Percentiles rank a stretch among this genome's conserved stretches.
phyloP scores from a whole-genome alignment of 2,113 vertebrate genomes.

The Fulica atra region DNA sequence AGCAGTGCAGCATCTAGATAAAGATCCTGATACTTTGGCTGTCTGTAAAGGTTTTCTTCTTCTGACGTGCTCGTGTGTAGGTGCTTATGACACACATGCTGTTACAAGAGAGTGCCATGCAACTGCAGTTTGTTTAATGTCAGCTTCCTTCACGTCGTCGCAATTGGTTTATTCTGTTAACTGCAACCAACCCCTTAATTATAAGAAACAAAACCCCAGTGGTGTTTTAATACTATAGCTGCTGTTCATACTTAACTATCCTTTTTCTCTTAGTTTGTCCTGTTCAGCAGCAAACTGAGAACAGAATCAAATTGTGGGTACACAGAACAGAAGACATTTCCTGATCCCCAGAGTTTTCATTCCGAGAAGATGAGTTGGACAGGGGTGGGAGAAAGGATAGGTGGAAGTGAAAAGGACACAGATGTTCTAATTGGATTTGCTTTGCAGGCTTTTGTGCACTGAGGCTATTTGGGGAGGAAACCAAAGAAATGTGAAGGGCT shows the following conservation, averaged over 20 bases:
- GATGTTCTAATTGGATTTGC: neutral
- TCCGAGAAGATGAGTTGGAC: neutral
- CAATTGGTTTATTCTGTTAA: neutral
- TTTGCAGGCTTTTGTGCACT: neutral
- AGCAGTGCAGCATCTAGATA: neutral
- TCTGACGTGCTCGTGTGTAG: neutral
- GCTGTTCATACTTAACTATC: neutral
- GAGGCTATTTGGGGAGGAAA: neutral
- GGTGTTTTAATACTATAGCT: neutral
- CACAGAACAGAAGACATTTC: neutral
- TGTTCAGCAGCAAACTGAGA: neutral
- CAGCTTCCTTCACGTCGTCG: neutral
- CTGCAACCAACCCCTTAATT: neutral
- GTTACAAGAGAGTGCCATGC: neutral
- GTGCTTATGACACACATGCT: neutral
- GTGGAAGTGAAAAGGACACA: neutral
- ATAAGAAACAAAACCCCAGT: neutral
- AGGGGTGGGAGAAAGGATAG: neutral
- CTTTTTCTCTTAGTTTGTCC: neutral
- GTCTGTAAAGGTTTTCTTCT: neutral
- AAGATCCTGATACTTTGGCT: neutral
- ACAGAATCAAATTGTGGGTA: neutral
- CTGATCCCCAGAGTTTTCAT: neutral
- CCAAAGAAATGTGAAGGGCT: neutral
- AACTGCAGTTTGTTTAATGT: neutral